Evolutionary conservation across 2,888 invertebrate species (phyloP).

Genomic region (Drosophila nr. perissopoda): DNA sequence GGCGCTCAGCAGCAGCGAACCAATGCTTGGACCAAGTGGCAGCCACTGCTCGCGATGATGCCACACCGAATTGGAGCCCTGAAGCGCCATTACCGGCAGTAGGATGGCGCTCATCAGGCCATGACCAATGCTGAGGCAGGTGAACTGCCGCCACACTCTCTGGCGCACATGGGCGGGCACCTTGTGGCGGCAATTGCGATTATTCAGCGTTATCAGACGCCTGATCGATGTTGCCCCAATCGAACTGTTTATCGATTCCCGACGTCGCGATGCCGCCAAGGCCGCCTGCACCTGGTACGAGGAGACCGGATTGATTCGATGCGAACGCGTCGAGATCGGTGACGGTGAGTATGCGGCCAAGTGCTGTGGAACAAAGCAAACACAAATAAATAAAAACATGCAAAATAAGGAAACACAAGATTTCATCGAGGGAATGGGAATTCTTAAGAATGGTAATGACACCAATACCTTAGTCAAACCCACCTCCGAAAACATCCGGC

Average conservation of each 20-base stretch:
- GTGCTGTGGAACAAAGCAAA: constrained; percentile 80
- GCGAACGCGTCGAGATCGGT: constrained; percentile 87
- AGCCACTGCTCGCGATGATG: constrained; percentile 84
- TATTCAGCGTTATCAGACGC: constrained; percentile 88
- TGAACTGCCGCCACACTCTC: constrained; percentile 83
- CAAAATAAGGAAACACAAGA: neutral
- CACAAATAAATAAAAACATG: neutral
- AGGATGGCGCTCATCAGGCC: constrained; percentile 82
- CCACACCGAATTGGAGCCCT: constrained; percentile 85
- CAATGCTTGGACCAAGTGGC: constrained; percentile 85
- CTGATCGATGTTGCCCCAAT: constrained; percentile 92
- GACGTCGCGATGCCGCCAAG: constrained; percentile 85
- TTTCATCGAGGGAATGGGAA: neutral
- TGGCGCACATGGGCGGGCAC: constrained; percentile 83
- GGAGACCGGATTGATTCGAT: constrained; percentile 85
- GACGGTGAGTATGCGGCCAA: constrained; percentile 88
- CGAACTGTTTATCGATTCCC: constrained; percentile 90
- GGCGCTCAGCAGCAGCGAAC: constrained; percentile 88
- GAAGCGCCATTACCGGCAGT: constrained; percentile 83
- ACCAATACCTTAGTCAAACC: neutral
- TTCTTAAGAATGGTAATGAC: neutral
- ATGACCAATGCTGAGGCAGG: constrained; percentile 81
- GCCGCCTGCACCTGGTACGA: constrained; percentile 84
- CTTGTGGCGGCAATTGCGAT: constrained; percentile 85
- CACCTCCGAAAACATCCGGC: neutral